Evolutionary conservation across 2,113 vertebrate genomes (phyloP).

Genomic region (Propithecus coquereli): DNA sequence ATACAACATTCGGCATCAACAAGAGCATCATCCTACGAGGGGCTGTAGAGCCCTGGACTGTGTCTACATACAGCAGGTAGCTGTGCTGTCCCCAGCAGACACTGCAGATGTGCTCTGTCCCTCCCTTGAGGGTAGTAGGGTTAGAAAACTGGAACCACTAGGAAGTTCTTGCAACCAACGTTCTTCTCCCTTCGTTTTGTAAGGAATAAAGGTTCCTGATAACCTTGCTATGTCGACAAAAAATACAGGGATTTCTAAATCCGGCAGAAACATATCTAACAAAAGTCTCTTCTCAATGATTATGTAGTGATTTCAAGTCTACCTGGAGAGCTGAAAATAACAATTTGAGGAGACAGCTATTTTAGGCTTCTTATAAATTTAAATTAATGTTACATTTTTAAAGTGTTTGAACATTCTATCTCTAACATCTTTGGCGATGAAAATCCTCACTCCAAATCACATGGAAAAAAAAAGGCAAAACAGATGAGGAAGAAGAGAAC

Average conservation of each 20-base stretch:
- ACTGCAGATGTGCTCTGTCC: neutral
- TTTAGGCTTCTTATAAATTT: neutral
- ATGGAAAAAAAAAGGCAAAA: neutral
- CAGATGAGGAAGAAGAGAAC: neutral
- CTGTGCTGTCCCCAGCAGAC: accelerated
- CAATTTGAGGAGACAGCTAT: neutral
- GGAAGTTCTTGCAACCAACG: neutral
- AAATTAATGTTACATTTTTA: conserved; percentile 1
- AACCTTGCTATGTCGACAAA: neutral
- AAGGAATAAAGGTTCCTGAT: neutral
- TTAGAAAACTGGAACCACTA: neutral
- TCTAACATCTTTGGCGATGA: conserved; percentile 16
- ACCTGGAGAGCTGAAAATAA: neutral
- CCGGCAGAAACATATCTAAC: neutral
- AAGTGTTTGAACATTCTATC: neutral
- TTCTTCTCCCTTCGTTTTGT: neutral
- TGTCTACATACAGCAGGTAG: neutral
- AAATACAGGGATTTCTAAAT: neutral
- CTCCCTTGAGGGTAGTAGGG: neutral
- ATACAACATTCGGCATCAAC: neutral
- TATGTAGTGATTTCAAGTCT: neutral
- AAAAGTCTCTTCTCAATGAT: neutral
- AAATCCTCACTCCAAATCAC: conserved; percentile 29
- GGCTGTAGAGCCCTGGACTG: neutral
- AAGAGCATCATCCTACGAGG: neutral